Percentiles rank a stretch among this genome's conserved stretches.
These are phyloP conservation scores for Tympanoctomys barrerae DNA, from an alignment of 2,797 vertebrate species.

Conservation along the genomic window DNA sequence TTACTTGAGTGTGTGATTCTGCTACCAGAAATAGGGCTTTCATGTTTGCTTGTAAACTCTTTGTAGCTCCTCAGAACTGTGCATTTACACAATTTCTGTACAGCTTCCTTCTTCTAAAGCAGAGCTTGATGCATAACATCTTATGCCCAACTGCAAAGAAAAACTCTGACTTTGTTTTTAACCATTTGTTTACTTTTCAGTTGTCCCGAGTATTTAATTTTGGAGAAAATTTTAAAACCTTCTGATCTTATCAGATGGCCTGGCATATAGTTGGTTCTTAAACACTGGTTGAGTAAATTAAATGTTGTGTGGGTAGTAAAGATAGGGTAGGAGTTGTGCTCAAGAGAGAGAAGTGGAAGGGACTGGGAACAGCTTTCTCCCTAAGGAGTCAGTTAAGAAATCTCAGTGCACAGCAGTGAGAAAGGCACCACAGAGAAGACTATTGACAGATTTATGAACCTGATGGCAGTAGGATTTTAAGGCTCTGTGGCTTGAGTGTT, in stretches of 20 bases:
- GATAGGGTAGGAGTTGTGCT: background rate
- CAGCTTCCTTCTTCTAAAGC: background rate
- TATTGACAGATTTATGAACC: constrained; percentile 47
- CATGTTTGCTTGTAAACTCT: background rate
- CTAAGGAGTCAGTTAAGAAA: constrained; percentile 48
- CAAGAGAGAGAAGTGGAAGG: background rate
- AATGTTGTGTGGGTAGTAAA: background rate
- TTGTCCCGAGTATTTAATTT: background rate
- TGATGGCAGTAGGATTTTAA: constrained; percentile 18
- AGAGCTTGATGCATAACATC: background rate
- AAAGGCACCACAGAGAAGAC: background rate
- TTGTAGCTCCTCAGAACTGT: background rate
- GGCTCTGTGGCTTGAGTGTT: constrained; percentile 26
- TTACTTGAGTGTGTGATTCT: background rate
- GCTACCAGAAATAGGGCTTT: background rate
- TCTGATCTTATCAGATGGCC: background rate
- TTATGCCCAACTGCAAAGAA: background rate
- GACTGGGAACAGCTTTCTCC: background rate
- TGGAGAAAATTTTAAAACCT: background rate
- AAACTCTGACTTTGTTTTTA: background rate
- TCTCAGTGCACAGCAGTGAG: constrained; percentile 17
- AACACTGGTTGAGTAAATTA: background rate
- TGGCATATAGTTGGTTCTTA: background rate
- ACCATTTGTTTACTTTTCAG: background rate
- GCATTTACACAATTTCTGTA: background rate